These are phyloP conservation scores for Heptranchias perlo DNA, from an alignment of 2,113 vertebrate genomes.

Conservation along the genomic window DNA sequence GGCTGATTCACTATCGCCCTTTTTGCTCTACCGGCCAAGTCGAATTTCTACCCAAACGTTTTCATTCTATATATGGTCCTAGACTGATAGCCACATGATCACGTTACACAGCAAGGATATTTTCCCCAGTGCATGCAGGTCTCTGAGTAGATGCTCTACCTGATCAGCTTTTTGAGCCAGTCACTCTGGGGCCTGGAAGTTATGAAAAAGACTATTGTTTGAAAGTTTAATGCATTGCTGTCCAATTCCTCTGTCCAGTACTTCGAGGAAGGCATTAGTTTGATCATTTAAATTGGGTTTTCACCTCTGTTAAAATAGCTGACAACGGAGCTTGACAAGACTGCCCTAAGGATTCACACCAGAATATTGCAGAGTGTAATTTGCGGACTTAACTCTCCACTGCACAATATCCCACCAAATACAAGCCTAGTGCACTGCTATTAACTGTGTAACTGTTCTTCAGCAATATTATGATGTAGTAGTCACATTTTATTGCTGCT, in stretches of 20 bases:
- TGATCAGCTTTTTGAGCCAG: not conserved
- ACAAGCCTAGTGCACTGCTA: not conserved
- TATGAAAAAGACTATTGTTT: not conserved
- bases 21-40: not conserved
- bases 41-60: not conserved
- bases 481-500: slow-evolving; percentile 1
- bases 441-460: not conserved
- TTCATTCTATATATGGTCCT: not conserved
- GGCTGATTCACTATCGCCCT: not conserved
- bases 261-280: not conserved
- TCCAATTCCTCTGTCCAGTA: not conserved
- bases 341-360: not conserved
- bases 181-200: not conserved
- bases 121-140: not conserved
- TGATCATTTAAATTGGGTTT: not conserved
- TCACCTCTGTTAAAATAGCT: not conserved
- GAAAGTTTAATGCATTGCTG: not conserved
- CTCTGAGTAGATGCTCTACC: not conserved
- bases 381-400: not conserved
- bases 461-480: not conserved
- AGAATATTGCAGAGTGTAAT: not conserved
- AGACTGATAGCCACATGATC: not conserved
- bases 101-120: not conserved
- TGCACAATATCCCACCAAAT: not conserved
- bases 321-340: too few relatives aligned